Evolutionary conservation across 2,797 vertebrate genomes (phyloP).

Genomic region (Rhabdophis nuchalis): DNA sequence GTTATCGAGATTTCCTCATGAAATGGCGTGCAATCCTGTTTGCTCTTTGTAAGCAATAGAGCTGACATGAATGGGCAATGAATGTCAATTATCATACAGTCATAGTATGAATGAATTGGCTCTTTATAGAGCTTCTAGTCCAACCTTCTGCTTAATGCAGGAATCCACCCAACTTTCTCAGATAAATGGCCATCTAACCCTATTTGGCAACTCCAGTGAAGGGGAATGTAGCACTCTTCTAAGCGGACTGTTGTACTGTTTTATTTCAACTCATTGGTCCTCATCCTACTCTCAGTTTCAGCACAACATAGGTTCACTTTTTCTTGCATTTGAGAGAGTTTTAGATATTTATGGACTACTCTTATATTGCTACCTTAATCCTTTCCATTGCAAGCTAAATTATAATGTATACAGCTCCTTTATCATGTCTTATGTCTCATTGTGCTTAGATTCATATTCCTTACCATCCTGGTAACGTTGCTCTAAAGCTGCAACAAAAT

Average conservation of each 20-base stretch:
- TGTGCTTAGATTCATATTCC: not conserved
- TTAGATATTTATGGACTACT: not conserved
- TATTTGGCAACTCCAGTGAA: not conserved
- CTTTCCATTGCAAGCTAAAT: not conserved
- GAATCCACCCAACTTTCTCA: not conserved
- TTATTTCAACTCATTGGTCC: not conserved
- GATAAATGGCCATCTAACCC: not conserved
- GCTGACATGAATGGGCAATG: constrained; percentile 13
- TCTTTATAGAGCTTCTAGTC: not conserved
- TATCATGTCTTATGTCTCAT: not conserved
- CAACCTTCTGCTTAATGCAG: not conserved
- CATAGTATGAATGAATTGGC: not conserved
- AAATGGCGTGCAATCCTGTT: constrained; percentile 37
- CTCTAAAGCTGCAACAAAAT: not conserved
- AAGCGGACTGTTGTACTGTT: not conserved
- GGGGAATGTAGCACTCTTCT: not conserved
- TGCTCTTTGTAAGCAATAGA: constrained; percentile 55
- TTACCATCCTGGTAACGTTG: not conserved
- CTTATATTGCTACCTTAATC: not conserved
- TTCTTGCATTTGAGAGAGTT: not conserved
- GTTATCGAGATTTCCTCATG: constrained; percentile 30
- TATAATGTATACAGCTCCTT: not conserved
- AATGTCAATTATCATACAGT: not conserved
- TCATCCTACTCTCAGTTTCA: not conserved
- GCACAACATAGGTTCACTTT: not conserved